These are phyloP conservation scores for Vesta saturnalis DNA, from an alignment of 2,888 invertebrate species.

Conservation along the genomic window DNA sequence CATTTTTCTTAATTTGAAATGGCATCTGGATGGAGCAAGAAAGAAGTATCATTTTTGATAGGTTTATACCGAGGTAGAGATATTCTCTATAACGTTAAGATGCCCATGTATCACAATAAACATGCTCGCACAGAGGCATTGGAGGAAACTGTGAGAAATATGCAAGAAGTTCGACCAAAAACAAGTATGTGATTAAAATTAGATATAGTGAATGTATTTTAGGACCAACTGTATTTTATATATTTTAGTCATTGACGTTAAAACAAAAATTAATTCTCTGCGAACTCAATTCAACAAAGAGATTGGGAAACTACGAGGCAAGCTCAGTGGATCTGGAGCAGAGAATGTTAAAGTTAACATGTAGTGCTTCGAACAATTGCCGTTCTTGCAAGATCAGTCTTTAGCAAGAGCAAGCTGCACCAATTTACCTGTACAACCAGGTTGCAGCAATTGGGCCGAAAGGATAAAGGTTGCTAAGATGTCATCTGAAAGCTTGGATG, in stretches of 20 bases:
- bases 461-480: too few species aligned
- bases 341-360: background rate
- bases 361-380: background rate
- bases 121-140: background rate
- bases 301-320: background rate
- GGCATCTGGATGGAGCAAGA: background rate
- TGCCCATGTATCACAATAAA: slow-evolving; percentile 1
- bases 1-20: background rate
- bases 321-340: background rate
- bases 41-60: background rate
- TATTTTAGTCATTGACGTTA: background rate
- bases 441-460: too few species aligned
- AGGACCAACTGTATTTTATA: background rate
- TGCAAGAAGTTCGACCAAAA: background rate
- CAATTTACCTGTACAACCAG: background rate
- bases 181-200: background rate
- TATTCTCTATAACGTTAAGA: background rate
- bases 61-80: background rate
- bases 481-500: background rate
- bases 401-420: background rate
- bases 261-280: background rate
- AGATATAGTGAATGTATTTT: background rate
- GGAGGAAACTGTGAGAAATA: background rate
- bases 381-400: background rate
- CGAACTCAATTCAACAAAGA: background rate